Conservation (phyloP, 2,797 vertebrate species). For the Jordanella pulchra region DNA sequence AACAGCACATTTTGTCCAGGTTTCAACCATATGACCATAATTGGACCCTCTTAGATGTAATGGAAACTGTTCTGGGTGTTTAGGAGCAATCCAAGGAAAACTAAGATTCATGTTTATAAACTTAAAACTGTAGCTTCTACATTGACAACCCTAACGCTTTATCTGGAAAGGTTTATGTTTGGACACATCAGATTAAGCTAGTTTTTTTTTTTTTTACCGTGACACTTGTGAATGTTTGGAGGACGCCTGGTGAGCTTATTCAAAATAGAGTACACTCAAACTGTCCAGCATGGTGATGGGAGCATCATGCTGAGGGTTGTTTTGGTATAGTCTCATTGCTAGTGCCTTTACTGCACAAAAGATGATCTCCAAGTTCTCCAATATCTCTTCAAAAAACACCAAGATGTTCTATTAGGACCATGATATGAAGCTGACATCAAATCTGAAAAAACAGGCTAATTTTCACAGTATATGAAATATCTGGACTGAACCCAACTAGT, state of each 20-base stretch:
- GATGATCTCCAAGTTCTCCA: not conserved
- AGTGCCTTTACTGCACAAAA: not conserved
- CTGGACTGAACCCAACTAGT: not conserved
- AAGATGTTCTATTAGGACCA: too few relatives aligned
- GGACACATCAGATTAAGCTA: not conserved
- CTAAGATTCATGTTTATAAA: too few relatives aligned
- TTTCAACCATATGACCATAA: not conserved
- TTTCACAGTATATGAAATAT: not conserved
- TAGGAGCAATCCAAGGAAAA: not conserved
- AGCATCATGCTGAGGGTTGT: conserved; percentile 4
- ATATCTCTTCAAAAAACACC: too few relatives aligned
- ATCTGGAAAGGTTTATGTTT: too few relatives aligned
- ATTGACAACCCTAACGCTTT: too few relatives aligned
- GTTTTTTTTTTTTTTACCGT: not conserved
- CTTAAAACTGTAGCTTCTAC: too few relatives aligned
- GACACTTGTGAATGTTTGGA: not conserved
- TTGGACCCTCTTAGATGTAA: not conserved
- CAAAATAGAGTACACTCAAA: not conserved
- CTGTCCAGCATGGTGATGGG: not conserved
- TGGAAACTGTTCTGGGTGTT: not conserved
- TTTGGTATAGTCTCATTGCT: not conserved
- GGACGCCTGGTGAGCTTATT: not conserved
- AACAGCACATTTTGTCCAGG: too few relatives aligned
- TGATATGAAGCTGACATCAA: too few relatives aligned
- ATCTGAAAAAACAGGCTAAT: too few relatives aligned